A percentile compares a stretch with the other conserved stretches of the same genome.
Evolutionary conservation across 2,797 vertebrate genomes (phyloP).

Genomic region (Thripadectes ignobilis): DNA sequence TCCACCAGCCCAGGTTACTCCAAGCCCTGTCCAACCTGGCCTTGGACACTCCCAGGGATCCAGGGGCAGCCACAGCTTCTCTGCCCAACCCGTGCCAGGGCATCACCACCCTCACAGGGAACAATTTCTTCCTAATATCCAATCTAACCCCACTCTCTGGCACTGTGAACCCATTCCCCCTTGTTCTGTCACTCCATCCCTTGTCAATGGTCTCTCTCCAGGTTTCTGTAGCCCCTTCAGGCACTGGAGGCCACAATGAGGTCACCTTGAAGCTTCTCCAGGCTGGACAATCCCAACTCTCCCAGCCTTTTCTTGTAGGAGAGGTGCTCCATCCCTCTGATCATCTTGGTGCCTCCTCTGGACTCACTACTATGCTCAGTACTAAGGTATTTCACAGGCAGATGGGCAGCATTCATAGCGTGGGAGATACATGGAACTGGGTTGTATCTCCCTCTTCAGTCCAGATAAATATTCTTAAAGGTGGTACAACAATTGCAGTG

Average conservation of each 20-base stretch:
- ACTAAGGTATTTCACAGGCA: not conserved
- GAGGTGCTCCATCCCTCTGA: not conserved
- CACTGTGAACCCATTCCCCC: not conserved
- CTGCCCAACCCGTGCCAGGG: not conserved
- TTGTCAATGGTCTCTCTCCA: rapidly evolving
- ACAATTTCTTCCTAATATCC: not conserved
- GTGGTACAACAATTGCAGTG: not conserved
- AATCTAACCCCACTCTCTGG: not conserved
- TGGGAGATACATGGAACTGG: not conserved
- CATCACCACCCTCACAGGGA: not conserved
- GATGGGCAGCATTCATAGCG: not conserved
- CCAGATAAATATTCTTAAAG: not conserved
- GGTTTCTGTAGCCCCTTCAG: rapidly evolving
- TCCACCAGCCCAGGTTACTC: not conserved
- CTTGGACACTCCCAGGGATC: not conserved
- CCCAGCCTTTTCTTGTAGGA: not conserved
- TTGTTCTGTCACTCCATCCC: rapidly evolving
- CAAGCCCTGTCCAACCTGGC: not conserved
- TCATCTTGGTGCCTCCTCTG: not conserved
- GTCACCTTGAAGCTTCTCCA: not conserved
- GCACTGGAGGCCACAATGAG: not conserved
- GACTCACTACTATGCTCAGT: not conserved
- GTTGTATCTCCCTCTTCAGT: not conserved
- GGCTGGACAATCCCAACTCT: not conserved
- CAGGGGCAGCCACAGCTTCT: not conserved